Conservation (phyloP, 2,113 vertebrate genomes). For the Fulmarus glacialis region DNA sequence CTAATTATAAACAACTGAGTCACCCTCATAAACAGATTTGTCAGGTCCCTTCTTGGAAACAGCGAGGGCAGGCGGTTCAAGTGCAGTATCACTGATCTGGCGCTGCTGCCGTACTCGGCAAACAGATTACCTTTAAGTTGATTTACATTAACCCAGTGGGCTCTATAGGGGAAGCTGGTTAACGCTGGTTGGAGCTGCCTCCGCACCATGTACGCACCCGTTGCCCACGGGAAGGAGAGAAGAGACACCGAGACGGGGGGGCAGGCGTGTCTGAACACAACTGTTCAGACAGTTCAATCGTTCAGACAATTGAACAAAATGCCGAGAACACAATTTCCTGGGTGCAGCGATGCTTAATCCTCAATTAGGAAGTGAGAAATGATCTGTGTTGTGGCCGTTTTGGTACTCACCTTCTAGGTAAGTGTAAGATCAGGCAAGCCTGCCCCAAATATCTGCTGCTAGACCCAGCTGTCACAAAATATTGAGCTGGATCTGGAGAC, state of each 20-base stretch:
- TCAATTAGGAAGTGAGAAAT: background rate
- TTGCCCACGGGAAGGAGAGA: background rate
- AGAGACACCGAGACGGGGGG: background rate
- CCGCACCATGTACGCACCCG: fast-evolving
- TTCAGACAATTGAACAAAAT: too few species aligned
- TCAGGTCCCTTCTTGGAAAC: background rate
- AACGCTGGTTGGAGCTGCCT: background rate
- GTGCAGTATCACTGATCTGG: background rate
- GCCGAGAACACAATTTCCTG: background rate
- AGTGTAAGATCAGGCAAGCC: background rate
- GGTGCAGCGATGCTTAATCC: background rate
- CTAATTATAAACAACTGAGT: background rate
- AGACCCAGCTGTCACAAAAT: background rate
- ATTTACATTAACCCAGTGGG: background rate
- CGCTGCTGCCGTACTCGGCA: fast-evolving
- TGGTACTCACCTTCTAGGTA: background rate
- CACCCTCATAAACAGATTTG: background rate
- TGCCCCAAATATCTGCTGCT: background rate
- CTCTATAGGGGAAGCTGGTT: background rate
- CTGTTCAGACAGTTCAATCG: too few species aligned
- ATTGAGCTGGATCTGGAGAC: background rate
- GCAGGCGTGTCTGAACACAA: background rate
- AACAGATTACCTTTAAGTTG: background rate
- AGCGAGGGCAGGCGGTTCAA: background rate
- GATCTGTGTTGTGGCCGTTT: fast-evolving